Conservation (phyloP, 2,888 invertebrate genomes). For the Magallana nippona region DNA sequence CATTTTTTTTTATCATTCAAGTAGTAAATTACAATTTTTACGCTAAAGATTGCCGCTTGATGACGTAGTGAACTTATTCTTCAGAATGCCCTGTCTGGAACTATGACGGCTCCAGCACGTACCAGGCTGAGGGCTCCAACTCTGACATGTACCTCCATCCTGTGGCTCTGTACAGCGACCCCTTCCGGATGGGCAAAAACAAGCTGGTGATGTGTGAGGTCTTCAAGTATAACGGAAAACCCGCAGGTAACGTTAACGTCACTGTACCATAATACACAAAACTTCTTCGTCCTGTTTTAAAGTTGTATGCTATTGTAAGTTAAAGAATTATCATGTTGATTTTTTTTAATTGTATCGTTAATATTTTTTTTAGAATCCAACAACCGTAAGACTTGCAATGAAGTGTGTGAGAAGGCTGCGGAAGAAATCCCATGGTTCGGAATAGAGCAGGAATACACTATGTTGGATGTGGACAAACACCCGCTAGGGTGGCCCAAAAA, state of each 20-base stretch:
- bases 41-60: neutral
- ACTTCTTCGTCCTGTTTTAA: too few species aligned
- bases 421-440: constrained; percentile 82
- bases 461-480: constrained; percentile 80
- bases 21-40: too few species aligned
- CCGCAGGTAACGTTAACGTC: constrained; percentile 83
- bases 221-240: constrained; percentile 90
- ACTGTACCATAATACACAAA: too few species aligned
- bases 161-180: constrained; percentile 81
- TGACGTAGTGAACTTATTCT: neutral
- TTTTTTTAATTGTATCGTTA: neutral
- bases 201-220: constrained; percentile 94
- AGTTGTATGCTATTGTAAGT: too few species aligned
- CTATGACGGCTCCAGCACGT: constrained; percentile 81
- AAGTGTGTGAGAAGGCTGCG: constrained; percentile 80
- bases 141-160: constrained; percentile 93
- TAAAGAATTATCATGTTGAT: too few species aligned
- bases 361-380: constrained; percentile 77
- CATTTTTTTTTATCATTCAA: too few species aligned
- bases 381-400: constrained; percentile 79
- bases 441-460: constrained; percentile 83
- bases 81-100: constrained; percentile 81
- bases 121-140: constrained; percentile 81
- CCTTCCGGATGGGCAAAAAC: constrained; percentile 89
- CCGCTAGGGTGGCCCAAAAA: constrained; percentile 79